These are phyloP conservation scores for Triplophysa yarkandensis DNA, from an alignment of 2,797 vertebrate species.

Conservation along the genomic window DNA sequence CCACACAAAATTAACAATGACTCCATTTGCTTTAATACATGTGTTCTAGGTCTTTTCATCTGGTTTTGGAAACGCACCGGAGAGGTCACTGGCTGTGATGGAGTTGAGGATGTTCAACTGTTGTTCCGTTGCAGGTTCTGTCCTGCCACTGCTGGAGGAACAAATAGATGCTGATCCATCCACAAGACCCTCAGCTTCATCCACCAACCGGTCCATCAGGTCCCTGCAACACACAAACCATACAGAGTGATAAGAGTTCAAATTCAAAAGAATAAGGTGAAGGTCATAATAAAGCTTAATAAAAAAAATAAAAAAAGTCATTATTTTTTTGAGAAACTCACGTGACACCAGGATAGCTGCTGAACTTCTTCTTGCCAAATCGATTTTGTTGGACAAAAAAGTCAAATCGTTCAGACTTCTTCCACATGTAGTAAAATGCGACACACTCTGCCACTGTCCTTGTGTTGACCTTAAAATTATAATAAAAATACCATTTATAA, in stretches of 20 bases:
- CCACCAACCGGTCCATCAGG: constrained; percentile 87
- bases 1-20: neutral
- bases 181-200: constrained; percentile 83
- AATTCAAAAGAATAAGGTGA: neutral
- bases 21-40: neutral
- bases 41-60: neutral
- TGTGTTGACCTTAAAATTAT: constrained; percentile 76
- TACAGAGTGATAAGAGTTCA: neutral
- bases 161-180: constrained; percentile 77
- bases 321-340: constrained; percentile 66
- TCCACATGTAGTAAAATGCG: constrained; percentile 92
- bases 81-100: constrained; percentile 84
- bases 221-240: constrained; percentile 71
- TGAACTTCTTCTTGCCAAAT: constrained; percentile 88
- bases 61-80: constrained; percentile 70
- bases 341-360: constrained; percentile 88
- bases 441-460: constrained; percentile 88
- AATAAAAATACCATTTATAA: no score
- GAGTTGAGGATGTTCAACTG: constrained; percentile 84
- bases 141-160: constrained; percentile 70
- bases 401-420: constrained; percentile 87
- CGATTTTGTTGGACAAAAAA: constrained; percentile 88
- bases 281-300: no score
- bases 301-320: no score
- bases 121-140: constrained; percentile 79